phyloP scores from a whole-genome alignment of 1,140 invertebrate species.

The Euwallacea fornicatus region DNA sequence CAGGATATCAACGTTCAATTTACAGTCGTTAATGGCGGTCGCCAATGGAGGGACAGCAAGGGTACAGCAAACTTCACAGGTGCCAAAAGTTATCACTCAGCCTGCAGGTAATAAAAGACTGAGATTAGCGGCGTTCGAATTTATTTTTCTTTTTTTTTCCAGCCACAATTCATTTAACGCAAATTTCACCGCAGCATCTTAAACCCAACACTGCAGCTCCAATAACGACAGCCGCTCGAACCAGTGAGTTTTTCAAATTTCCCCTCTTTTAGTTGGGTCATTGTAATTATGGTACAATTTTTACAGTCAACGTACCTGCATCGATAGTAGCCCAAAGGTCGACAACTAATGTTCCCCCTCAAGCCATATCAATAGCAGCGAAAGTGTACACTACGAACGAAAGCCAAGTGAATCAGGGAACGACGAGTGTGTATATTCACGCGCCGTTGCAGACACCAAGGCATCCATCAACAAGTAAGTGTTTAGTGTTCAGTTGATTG shows the following conservation, averaged over 20 bases:
- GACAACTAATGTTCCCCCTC: constrained; percentile 43
- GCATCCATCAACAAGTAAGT: constrained; percentile 49
- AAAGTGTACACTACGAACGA: constrained; percentile 50
- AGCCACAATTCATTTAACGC: constrained; percentile 50
- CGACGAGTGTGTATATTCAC: constrained; percentile 48
- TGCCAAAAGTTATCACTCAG: constrained; percentile 50
- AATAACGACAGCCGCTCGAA: constrained; percentile 43
- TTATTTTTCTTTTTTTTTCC: constrained; percentile 30
- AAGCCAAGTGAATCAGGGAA: constrained; percentile 37
- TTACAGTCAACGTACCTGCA: constrained; percentile 49
- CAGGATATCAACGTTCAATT: constrained; percentile 45
- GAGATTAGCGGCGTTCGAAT: background rate
- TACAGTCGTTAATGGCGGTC: constrained; percentile 48
- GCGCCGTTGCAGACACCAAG: constrained; percentile 42
- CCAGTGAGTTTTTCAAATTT: constrained; percentile 45
- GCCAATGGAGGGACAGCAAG: constrained; percentile 44
- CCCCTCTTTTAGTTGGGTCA: background rate
- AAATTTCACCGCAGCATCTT: constrained; percentile 44
- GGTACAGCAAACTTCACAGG: constrained; percentile 44
- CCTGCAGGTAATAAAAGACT: constrained; percentile 44
- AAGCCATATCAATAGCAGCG: constrained; percentile 48
- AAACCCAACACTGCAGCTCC: constrained; percentile 42
- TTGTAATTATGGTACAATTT: constrained; percentile 1
- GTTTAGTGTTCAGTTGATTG: constrained; percentile 10
- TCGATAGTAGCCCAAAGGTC: constrained; percentile 48